Evolutionary conservation across 2,888 invertebrate genomes (phyloP).

Genomic region (Drosophila maculinotata): DNA sequence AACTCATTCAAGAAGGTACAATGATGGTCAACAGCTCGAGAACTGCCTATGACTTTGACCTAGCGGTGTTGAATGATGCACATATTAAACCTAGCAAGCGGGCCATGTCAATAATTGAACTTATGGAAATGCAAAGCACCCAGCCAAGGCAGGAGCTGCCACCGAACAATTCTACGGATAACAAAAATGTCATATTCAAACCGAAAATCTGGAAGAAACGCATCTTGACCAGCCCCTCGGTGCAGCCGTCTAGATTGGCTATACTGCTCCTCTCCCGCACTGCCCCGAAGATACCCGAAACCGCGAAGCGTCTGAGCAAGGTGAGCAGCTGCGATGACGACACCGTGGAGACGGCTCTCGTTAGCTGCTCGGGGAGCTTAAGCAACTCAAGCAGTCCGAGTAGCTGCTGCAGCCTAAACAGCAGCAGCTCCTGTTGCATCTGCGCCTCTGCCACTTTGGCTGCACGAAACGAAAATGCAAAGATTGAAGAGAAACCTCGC

Average conservation of each 20-base stretch:
- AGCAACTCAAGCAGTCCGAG: neutral
- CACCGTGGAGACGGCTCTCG: constrained; percentile 19
- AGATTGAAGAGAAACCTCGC: neutral
- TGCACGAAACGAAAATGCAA: neutral
- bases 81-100: neutral
- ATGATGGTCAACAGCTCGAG: neutral
- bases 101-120: constrained; percentile 17
- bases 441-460: too few species aligned
- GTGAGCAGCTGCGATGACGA: constrained; percentile 1
- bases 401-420: neutral
- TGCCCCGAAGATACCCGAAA: constrained; percentile 11
- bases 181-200: neutral
- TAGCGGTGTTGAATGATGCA: constrained; percentile 32
- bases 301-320: constrained; percentile 34
- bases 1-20: rapidly evolving
- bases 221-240: constrained; percentile 1
- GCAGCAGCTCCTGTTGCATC: too few species aligned
- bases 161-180: neutral
- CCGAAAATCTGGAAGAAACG: too few species aligned
- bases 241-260: constrained; percentile 3
- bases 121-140: constrained; percentile 19
- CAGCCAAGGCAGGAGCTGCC: too few species aligned
- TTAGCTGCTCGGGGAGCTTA: neutral
- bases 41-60: neutral
- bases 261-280: neutral